Base-by-base conservation (phyloP, 2,797 vertebrate genomes). In the Odontamblyopus rebecca region DNA sequence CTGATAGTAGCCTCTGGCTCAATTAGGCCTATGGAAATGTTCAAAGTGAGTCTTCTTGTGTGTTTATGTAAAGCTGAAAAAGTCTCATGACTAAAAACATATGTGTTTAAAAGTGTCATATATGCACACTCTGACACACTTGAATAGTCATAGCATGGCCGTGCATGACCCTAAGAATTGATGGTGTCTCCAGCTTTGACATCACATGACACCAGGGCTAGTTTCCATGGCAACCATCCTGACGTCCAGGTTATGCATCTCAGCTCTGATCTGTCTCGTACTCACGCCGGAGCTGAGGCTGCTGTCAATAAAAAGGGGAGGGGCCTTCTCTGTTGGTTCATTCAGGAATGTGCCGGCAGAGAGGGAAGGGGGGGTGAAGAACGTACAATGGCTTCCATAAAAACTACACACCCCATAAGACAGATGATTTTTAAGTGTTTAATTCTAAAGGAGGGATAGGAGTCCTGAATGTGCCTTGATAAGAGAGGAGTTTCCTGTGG, bases 401-500 rank as follows among this genome's bases (percentile, higher is more conserved):
- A 79, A 19, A 35, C 35, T 18, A 62, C 60, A 63, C 62, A 62
- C 59, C 50, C 13, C 41, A 6, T 1, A 67, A 69, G 23, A 32
- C 35, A 29, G 57, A 64, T 48, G 27, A 61, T 63, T 60, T 19
- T 38, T 50, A 56, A 59, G 78, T 53, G 72, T 84, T 74, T 80
- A 61, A 59, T 59, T 18, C 4, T 23, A 57, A 4, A 73, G 70
- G 72, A 73, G 79, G 79, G 66, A 38, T 29, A 71, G 71, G 79
- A 86, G 83, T 86, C 68, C 84, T 85, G 92, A 93, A 87, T 91
- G 93, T 94, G 93, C 93, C 93, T 94, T 94, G 92, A 83, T 76
- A 85, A 92, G 77, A 12, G 67, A 57, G 53, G 81, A 79, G 86
- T 80, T 88, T 86, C 73, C 69, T 61, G 68, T 19, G 81, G 74